Evolutionary conservation across 2,797 vertebrate species (phyloP).

Genomic region (Tapirus indicus): DNA sequence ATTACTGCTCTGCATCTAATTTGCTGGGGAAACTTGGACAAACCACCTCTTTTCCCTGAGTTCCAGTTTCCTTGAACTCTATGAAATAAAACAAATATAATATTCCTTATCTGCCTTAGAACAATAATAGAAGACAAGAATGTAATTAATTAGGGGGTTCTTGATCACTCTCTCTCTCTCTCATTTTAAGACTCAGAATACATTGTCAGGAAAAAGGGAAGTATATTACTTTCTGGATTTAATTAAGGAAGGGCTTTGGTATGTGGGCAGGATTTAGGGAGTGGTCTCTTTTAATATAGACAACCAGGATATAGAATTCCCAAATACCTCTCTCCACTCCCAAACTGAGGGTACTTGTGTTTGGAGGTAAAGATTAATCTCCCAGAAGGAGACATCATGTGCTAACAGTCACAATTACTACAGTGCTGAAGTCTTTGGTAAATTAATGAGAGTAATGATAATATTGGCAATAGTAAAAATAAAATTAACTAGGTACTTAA

Average conservation of each 20-base stretch:
- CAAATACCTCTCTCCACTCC: not conserved
- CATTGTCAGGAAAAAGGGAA: not conserved
- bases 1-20: not conserved
- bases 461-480: not conserved
- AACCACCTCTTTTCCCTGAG: not conserved
- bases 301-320: not conserved
- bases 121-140: not conserved
- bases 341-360: not conserved
- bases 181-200: not conserved
- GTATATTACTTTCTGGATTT: not conserved
- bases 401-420: not conserved
- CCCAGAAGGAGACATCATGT: not conserved
- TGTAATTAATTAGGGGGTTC: not conserved
- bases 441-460: not conserved
- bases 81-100: not conserved
- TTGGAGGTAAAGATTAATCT: not conserved
- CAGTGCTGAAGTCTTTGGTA: not conserved
- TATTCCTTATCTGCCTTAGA: not conserved
- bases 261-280: not conserved
- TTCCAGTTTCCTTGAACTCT: not conserved
- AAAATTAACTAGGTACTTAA: not conserved
- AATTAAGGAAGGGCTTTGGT: not conserved
- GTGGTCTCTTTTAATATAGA: not conserved
- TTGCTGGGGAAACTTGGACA: not conserved
- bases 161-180: not conserved